Conservation (phyloP, 2,888 invertebrate genomes). For the Amblyjoppa proteus region DNA sequence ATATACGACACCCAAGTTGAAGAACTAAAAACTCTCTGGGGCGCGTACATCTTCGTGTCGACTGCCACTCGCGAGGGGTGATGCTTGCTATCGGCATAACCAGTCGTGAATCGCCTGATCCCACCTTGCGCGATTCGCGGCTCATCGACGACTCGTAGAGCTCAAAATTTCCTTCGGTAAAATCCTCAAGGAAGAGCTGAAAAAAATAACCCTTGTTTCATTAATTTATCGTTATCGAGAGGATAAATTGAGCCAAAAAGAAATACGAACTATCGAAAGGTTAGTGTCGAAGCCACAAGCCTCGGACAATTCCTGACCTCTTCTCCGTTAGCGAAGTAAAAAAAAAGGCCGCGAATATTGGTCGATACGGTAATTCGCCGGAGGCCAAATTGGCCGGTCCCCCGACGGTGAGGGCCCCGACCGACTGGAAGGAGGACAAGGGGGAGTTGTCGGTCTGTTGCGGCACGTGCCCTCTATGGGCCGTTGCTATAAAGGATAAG, state of each 20-base stretch:
- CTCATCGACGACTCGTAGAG: neutral
- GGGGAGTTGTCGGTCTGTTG: conserved; percentile 61
- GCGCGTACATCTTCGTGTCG: neutral
- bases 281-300: conserved; percentile 31
- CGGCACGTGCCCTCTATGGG: conserved; percentile 17
- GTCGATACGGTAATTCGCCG: conserved; percentile 18
- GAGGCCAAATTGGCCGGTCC: conserved; percentile 21
- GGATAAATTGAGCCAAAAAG: neutral
- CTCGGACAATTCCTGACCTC: conserved; percentile 22
- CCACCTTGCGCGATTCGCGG: neutral
- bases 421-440: conserved; percentile 5
- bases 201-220: no score
- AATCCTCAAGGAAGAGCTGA: neutral
- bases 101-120: neutral
- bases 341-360: conserved; percentile 22
- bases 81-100: neutral
- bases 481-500: conserved; percentile 48
- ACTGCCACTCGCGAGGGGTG: conserved; percentile 6
- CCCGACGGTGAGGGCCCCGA: neutral
- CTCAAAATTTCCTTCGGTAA: neutral
- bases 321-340: neutral
- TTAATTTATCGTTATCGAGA: neutral
- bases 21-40: conserved; percentile 23
- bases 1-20: conserved; percentile 6
- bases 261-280: neutral